A percentile compares a stretch with the other conserved stretches of the same genome.
phyloP scores from a whole-genome alignment of 2,888 invertebrate species.

The Pinctada fucata region DNA sequence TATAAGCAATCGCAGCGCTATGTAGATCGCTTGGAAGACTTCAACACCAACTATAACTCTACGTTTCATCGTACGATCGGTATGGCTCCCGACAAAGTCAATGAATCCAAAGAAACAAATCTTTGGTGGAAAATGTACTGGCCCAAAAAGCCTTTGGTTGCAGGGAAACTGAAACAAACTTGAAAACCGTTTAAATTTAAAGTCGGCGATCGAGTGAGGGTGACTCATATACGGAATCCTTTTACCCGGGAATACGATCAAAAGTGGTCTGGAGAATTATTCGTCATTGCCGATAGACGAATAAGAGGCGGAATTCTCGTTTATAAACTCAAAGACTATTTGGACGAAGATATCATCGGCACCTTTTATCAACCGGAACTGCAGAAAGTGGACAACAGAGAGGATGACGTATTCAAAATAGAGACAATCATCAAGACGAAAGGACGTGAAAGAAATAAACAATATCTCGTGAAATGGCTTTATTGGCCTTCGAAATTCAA shows the following conservation, averaged over 20 bases:
- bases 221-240: conserved; percentile 33
- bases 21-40: conserved; percentile 36
- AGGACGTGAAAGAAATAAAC: conserved; percentile 41
- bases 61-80: conserved; percentile 48
- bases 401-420: conserved; percentile 37
- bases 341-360: conserved; percentile 35
- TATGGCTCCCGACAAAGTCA: conserved; percentile 37
- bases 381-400: conserved; percentile 33
- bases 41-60: conserved; percentile 41
- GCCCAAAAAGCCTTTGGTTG: neutral
- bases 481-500: conserved; percentile 45
- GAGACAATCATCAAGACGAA: conserved; percentile 42
- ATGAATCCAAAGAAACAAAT: conserved; percentile 22
- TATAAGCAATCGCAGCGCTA: conserved; percentile 36
- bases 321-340: conserved; percentile 37
- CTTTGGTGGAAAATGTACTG: conserved; percentile 14
- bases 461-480: conserved; percentile 44
- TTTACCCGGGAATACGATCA: conserved; percentile 45
- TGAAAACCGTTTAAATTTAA: conserved; percentile 38
- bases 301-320: conserved; percentile 29
- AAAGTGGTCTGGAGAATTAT: conserved; percentile 39
- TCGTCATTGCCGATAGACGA: conserved; percentile 31
- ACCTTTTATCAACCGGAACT: conserved; percentile 45
- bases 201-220: conserved; percentile 41
- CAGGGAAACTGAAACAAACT: neutral